Percentiles rank a stretch among this genome's conserved stretches.
Conservation (phyloP, 2,797 vertebrate species). For the Eurystomus glaucurus region DNA sequence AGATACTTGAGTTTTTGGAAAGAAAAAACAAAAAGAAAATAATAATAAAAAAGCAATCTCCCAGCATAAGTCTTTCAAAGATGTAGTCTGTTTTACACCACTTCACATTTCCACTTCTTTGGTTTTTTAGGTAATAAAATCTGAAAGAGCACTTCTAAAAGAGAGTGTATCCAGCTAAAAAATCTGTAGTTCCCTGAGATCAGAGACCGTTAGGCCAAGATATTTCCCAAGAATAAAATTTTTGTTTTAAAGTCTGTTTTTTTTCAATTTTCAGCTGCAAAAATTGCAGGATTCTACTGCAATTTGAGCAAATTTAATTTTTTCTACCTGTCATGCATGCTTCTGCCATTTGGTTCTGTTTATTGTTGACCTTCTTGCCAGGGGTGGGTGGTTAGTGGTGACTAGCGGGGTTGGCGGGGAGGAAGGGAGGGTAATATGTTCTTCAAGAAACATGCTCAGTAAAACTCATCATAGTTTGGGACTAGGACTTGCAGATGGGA, state of each 20-base stretch:
- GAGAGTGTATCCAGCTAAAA: neutral
- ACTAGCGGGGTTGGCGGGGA: too few relatives aligned
- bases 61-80: neutral
- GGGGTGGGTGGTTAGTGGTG: neutral
- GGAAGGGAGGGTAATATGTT: neutral
- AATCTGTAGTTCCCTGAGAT: neutral
- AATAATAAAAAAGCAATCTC: fast-evolving
- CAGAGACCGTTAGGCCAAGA: neutral
- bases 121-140: neutral
- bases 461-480: neutral
- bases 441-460: neutral
- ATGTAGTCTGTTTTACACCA: neutral
- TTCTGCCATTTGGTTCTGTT: neutral
- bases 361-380: neutral
- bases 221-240: neutral
- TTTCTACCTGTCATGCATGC: neutral
- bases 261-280: neutral
- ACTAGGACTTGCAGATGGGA: neutral
- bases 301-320: neutral
- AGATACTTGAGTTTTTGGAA: neutral
- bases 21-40: fast-evolving
- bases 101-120: neutral
- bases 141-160: neutral
- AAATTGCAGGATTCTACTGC: neutral
- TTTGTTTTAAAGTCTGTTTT: neutral